phyloP scores from a whole-genome alignment of 2,888 invertebrate genomes.

The Embidobia sp. region DNA sequence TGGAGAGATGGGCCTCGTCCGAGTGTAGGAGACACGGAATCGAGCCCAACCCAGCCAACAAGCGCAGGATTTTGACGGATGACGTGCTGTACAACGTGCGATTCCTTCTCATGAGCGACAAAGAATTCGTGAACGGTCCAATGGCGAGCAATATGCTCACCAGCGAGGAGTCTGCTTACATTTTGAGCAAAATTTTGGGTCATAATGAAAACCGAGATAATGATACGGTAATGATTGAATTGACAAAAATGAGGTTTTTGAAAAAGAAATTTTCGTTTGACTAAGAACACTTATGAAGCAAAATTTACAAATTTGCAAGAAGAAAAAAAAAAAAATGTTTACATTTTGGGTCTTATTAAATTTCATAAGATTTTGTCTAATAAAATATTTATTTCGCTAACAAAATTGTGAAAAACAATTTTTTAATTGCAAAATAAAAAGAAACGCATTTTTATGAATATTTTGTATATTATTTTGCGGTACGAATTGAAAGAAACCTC shows the following conservation, averaged over 20 bases:
- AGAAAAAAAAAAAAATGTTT: too few species aligned
- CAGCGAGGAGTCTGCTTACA: constrained; percentile 82
- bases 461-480: too few species aligned
- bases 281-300: too few species aligned
- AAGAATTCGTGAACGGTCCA: constrained; percentile 85
- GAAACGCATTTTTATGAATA: too few species aligned
- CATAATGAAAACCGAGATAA: constrained; percentile 57
- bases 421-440: too few species aligned
- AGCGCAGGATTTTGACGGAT: constrained; percentile 82
- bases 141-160: constrained; percentile 83
- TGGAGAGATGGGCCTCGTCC: constrained; percentile 85
- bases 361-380: too few species aligned
- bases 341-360: too few species aligned
- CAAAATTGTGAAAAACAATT: too few species aligned
- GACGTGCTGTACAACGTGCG: constrained; percentile 84
- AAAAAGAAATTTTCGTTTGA: too few species aligned
- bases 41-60: constrained; percentile 82
- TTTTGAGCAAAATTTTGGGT: constrained; percentile 74
- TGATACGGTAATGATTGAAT: constrained; percentile 48
- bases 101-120: constrained; percentile 86
- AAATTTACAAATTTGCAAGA: too few species aligned
- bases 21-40: constrained; percentile 83
- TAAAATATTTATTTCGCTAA: too few species aligned
- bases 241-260: not conserved
- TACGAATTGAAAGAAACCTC: too few species aligned